Base-by-base conservation (phyloP, 1,140 invertebrate genomes). In the Hesperophylax magnus region DNA sequence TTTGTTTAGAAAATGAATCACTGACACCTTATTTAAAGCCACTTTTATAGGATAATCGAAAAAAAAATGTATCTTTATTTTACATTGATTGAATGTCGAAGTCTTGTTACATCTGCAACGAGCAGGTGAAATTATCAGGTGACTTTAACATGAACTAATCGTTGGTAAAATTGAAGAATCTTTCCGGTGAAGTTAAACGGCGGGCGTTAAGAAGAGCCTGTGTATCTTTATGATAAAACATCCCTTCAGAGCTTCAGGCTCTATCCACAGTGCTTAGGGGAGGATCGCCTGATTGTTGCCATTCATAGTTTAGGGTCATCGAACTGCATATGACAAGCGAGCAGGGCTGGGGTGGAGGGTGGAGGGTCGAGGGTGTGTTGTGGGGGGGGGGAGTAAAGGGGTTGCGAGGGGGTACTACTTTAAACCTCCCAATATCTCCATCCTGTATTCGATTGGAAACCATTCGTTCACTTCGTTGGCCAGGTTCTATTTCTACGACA, bases 221-320 rank as follows among this genome's bases (percentile, higher is more conserved):
- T 5, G 34, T 39, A 39, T 39, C 34, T 39, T 39, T 39, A 39
- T 39, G 34, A 39, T 39, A 39, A 39, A 39, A 39, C 34, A 7
- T 7, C 34, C 34, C 34, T 9, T 39, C 5, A 39, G 34, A 39
- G 8, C 34, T 39, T 8, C 9, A 39, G 34, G 34, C 34, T 39
- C 34, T 39, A 39, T 39, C 34, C 34, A 39, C 3, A 9, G 20
- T 67, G 63, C 34, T 67, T 15, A 20, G 20, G 65, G 78, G 31
- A 54, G 39, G 60, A 71, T 77, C 54, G 63, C 20, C 79, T 79
- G 82, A 83, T 81, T 81, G 82, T 83, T 83, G 67, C 82, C 79
- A 80, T 83, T 80, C 82, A 83, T 78, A 79, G 61, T 54, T 34
- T 4, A 58, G 75, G 82, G 82, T 83, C 82, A 79, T 47, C 77